Base-by-base conservation (phyloP, 2,888 invertebrate genomes). In the Drosophila lutescens region DNA sequence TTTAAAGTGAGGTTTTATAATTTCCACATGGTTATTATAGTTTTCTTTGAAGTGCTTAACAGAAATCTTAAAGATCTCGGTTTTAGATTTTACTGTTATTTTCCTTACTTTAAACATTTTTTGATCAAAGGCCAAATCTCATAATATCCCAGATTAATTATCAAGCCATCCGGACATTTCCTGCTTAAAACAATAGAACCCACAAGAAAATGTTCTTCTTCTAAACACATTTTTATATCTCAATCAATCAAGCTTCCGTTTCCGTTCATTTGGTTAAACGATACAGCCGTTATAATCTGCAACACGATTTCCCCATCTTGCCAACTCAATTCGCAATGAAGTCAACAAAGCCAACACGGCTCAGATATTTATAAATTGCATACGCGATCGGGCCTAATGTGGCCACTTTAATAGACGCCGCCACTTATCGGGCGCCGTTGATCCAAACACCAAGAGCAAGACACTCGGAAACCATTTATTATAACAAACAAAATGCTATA, bases 401-500 rank as follows among this genome's bases (percentile, higher is more conserved):
- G 46, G 66, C 55, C 80, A 76, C 78, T 86, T 86, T 62, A 74
- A 72, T 49, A 58, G 59, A 66, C 54, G 65, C 69, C 57, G 72
- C 38, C 76, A 80, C 65, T 86, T 83, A 76, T 71, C 76, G 69
- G 79, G 76, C 74, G 80, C 74, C 71, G 71, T 68, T 72, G 73
- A 83, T 80, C 75, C 76, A 79, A 86, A 54, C 65, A 66, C 65
- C 65, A 46, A 26, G 60, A 23, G 40, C 69, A 15, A 55, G 50
- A 41, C 62, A 70, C 70, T 46, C 36, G 70, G 26, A 65, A 81
- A 77, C 85, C 79, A 59, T 69, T 79, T 76, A 85, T 85, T 85
- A 81, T 70, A 59, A 53, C 69, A 76, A 71, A 79, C 76, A 75
- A 85, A 83, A 77, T 54, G 74, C 85, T 77, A 81, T 85, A 76